Evolutionary conservation across 2,888 invertebrate species (phyloP), one percentile per base, ranked within the genome.

Genomic region (Melanophora roralis): DNA sequence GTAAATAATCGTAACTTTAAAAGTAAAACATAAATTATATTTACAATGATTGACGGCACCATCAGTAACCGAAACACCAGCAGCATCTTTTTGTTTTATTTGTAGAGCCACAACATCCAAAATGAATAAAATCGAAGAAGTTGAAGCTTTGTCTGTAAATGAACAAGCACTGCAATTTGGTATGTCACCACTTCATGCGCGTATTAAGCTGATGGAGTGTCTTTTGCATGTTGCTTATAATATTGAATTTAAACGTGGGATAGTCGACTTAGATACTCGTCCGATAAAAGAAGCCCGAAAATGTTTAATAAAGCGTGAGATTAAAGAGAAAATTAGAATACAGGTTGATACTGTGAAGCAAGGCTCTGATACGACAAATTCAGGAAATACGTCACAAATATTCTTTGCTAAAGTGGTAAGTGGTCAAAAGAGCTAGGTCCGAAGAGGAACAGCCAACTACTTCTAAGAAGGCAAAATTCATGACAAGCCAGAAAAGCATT

Each of bases 351-450:
- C 53, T 67, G 53, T 53, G 21, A 36, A 67, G 53, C 68, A 55
- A 45, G 43, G 55, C 21, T 38, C 55, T 38, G 68, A 45, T 55
- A 55, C 27, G 12, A 68, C 68, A 68, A 68, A 55, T 68, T 27
- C 68, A 36, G 67, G 53, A 53, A 67, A 67, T 49, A 53, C 67
- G 67, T 67, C 53, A 36, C 38, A 21, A 65, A 65, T 36, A 14
- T 53, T 67, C 23, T 53, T 67, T 67, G 40, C 40, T 32, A 67
- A 67, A n/a, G n/a, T n/a, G n/a, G n/a, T n/a, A n/a, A n/a, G n/a
- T n/a, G n/a, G n/a, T n/a, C n/a, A n/a, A n/a, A n/a, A n/a, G n/a
- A n/a, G n/a, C n/a, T n/a, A n/a, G n/a, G n/a, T n/a, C n/a, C n/a
- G n/a, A n/a, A n/a, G n/a, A n/a, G n/a, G n/a, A n/a, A n/a, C n/a